Conservation (phyloP, 2,113 vertebrate genomes). For the Rhagologus leucostigma region DNA sequence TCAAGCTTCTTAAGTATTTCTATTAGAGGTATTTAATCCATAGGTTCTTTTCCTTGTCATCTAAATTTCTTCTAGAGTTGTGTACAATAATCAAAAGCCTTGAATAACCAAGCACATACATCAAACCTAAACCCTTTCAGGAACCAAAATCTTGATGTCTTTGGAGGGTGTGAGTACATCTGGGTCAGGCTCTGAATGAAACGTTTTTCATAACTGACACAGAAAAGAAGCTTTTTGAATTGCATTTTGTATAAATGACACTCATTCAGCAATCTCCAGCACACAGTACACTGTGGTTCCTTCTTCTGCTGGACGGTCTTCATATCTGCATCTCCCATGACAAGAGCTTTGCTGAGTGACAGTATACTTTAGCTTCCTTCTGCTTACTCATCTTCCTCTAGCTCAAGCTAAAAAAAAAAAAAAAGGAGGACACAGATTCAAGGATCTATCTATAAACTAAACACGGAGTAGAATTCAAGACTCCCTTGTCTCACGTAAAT, state of each 20-base stretch:
- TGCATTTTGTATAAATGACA: neutral
- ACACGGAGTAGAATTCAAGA: neutral
- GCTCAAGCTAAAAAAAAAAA: neutral
- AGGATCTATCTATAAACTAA: neutral
- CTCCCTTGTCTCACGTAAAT: neutral
- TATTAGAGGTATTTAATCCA: neutral
- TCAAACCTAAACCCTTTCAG: neutral
- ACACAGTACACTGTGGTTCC: neutral
- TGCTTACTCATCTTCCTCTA: neutral
- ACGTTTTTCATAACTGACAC: neutral
- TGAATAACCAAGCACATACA: neutral
- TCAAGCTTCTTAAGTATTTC: neutral
- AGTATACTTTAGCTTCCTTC: neutral
- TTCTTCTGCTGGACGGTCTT: neutral
- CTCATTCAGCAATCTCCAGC: neutral
- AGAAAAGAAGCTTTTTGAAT: neutral
- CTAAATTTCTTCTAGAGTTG: neutral
- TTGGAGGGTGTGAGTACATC: neutral
- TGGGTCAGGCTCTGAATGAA: neutral
- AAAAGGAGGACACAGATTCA: neutral
- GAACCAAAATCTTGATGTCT: neutral
- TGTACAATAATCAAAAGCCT: neutral
- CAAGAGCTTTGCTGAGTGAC: neutral
- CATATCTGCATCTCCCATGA: neutral
- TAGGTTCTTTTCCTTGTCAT: neutral